Conservation (phyloP, 2,888 invertebrate genomes). For the Tetanocera ferruginea region DNA sequence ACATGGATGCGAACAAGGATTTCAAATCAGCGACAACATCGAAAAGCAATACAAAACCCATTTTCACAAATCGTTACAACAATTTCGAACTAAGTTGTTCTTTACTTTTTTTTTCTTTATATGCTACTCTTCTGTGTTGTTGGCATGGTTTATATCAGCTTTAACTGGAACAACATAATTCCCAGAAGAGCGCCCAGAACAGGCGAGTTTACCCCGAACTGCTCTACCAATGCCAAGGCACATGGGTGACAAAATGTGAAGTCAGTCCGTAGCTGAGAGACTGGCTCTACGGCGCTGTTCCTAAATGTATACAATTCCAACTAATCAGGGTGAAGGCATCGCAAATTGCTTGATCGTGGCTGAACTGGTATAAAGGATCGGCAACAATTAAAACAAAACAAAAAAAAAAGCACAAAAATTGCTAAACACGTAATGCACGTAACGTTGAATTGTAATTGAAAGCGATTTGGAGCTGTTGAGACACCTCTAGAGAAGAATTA, state of each 20-base stretch:
- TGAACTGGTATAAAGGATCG: conserved; percentile 46
- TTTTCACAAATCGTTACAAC: conserved; percentile 66
- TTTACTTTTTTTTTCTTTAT: conserved; percentile 36
- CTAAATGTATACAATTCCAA: conserved; percentile 52
- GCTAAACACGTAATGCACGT: background rate
- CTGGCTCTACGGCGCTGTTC: conserved; percentile 44
- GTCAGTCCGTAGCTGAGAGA: conserved; percentile 44
- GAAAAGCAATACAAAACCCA: conserved; percentile 60
- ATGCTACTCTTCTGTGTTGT: background rate
- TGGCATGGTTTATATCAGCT: conserved; percentile 47
- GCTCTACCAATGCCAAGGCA: background rate
- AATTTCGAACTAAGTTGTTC: conserved; percentile 39
- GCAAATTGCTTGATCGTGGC: conserved; percentile 64
- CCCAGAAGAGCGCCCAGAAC: conserved; percentile 63
- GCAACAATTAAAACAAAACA: conserved; percentile 27
- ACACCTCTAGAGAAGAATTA: conserved; percentile 10
- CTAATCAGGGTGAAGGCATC: conserved; percentile 61
- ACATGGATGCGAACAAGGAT: conserved; percentile 18
- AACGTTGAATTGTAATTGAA: conserved; percentile 16
- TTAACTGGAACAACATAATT: conserved; percentile 70
- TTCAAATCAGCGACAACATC: conserved; percentile 49
- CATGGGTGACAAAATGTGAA: conserved; percentile 14
- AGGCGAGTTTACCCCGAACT: background rate
- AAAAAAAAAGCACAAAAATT: conserved; percentile 6
- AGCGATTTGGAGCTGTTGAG: conserved; percentile 6